Evolutionary conservation across 2,888 invertebrate genomes (phyloP).

Genomic region (Caenorhabditis wallacei): DNA sequence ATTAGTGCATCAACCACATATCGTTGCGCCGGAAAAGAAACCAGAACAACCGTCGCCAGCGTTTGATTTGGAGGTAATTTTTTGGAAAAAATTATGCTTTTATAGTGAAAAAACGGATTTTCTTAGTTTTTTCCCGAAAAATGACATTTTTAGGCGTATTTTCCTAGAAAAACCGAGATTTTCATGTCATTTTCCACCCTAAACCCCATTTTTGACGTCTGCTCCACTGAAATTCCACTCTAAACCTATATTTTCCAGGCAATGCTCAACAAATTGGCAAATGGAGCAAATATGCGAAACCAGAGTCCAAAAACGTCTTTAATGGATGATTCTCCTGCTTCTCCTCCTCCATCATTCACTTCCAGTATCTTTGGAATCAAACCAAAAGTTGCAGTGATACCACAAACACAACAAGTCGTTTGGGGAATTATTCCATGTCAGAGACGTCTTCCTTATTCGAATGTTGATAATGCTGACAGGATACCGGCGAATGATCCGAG

Average conservation of each 20-base stretch:
- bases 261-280: slow-evolving; percentile 75
- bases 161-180: not conserved
- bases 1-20: slow-evolving; percentile 31
- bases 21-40: slow-evolving; percentile 4
- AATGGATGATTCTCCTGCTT: slow-evolving; percentile 69
- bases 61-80: slow-evolving; percentile 54
- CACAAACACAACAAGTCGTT: slow-evolving; percentile 31
- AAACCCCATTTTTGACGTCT: too few relatives aligned
- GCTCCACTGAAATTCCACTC: not conserved
- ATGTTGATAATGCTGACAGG: slow-evolving; percentile 59
- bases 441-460: slow-evolving; percentile 53
- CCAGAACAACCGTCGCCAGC: slow-evolving; percentile 8
- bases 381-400: slow-evolving; percentile 47
- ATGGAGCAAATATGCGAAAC: slow-evolving; percentile 27
- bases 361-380: slow-evolving; percentile 11
- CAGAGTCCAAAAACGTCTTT: not conserved
- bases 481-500: slow-evolving; percentile 67
- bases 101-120: not conserved
- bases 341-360: slow-evolving; percentile 61
- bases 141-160: not conserved
- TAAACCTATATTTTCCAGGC: slow-evolving; percentile 44
- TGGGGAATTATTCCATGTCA: slow-evolving; percentile 60
- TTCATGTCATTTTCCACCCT: too few relatives aligned
- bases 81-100: too few relatives aligned
- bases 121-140: not conserved